These are phyloP conservation scores for Rhynchotus rufescens DNA, from an alignment of 2,797 vertebrate genomes.

Conservation along the genomic window DNA sequence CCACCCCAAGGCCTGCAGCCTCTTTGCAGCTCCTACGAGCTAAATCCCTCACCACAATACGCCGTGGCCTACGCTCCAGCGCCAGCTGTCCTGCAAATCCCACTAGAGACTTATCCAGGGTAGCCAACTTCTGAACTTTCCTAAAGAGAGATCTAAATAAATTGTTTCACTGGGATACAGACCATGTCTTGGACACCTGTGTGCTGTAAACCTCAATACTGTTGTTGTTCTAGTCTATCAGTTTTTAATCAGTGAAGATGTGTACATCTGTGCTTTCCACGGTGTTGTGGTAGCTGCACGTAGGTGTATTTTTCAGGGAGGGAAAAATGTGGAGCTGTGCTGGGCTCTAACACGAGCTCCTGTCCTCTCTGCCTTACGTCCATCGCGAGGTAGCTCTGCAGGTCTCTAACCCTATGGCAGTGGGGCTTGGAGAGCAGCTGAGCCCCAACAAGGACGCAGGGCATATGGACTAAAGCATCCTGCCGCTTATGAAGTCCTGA, in stretches of 20 bases:
- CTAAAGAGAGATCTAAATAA: not conserved
- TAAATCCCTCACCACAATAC: not conserved
- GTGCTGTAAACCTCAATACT: not conserved
- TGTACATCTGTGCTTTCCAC: not conserved
- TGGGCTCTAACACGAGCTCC: fast-evolving
- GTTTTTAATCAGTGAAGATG: not conserved
- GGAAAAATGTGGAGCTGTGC: not conserved
- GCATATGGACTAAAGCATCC: not conserved
- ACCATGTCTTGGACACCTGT: not conserved
- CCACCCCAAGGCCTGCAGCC: not conserved
- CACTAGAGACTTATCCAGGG: not conserved
- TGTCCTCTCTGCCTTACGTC: not conserved
- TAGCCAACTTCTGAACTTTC: not conserved
- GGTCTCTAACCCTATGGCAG: not conserved
- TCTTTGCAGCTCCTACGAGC: not conserved
- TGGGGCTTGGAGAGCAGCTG: not conserved
- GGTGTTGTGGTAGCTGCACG: not conserved
- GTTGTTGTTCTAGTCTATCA: not conserved
- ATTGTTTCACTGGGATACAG: not conserved
- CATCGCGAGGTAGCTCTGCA: not conserved
- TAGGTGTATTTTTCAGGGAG: not conserved
- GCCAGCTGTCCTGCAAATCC: not conserved
- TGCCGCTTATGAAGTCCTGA: not conserved
- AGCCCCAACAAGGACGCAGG: not conserved
- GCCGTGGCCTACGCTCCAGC: not conserved